Evolutionary conservation across 2,888 invertebrate genomes (phyloP).

Genomic region (Oeneis ivallda): DNA sequence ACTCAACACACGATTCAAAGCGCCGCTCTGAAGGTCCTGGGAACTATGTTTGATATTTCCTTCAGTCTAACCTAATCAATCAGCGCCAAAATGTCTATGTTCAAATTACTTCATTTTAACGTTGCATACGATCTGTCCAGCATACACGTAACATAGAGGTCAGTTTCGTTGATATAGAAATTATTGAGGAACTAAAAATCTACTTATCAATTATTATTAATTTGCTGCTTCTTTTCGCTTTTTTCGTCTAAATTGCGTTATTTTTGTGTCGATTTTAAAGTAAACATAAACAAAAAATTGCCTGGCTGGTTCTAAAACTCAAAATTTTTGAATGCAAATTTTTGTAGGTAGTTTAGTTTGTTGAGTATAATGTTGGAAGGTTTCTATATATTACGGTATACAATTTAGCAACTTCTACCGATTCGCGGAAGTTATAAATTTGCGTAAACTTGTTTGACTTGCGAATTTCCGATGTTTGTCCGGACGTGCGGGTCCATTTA

Average conservation of each 20-base stretch:
- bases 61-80: no score
- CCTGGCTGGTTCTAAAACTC: no score
- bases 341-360: no score
- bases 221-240: neutral
- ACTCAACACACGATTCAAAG: no score
- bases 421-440: constrained; percentile 75
- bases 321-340: no score
- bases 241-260: neutral
- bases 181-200: neutral
- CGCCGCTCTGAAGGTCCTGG: no score
- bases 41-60: no score
- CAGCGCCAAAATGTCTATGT: no score
- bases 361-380: neutral
- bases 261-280: neutral
- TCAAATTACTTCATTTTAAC: no score
- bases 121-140: no score
- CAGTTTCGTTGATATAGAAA: neutral
- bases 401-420: constrained; percentile 34
- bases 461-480: constrained; percentile 75
- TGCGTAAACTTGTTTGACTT: constrained; percentile 79
- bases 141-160: no score
- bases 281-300: no score
- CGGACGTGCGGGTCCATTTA: constrained; percentile 78
- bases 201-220: neutral
- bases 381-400: constrained; percentile 9